Base-by-base conservation (phyloP, 2,797 vertebrate species). In the Alosa sapidissima region DNA sequence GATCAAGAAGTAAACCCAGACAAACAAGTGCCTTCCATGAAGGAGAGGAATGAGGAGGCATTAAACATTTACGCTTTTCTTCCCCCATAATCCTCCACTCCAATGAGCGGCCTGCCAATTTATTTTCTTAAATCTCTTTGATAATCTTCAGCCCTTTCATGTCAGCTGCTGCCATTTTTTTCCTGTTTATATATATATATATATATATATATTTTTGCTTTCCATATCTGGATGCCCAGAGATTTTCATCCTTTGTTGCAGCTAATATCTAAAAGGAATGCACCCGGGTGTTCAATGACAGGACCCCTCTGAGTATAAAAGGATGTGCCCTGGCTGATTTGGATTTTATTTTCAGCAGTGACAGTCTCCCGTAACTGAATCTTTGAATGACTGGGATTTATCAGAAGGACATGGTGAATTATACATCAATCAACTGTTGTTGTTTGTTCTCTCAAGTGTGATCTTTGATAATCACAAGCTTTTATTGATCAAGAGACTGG, bases 11-110 rank as follows among this genome's bases (percentile, higher is more conserved):
- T 86, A 68, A 90, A 91, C 41, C 86, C 82, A 89, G 87, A 89
- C 87, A 89, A 91, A 89, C 85, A 84, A 88, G 85, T 84, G 84
- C 87, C 87, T 87, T 91, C 88, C 84, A 87, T 87, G 85, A 86
- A 89, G 82, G 84, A 85, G 85, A 83, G 84, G 78, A 24, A 83
- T 47, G 36, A 52, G 24, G 58, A 83, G 36, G 88, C 89, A 93
- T 94, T 93, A 92, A 92, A 92, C 88, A 91, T 91, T 90, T 90
- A 91, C 33, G 58, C 81, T 90, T 90, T 92, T 89, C 89, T 90
- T 89, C 86, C 83, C 82, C 86, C 88, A 86, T 91, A 93, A 93
- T 93, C 90, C 90, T 68, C 84, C 62, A 81, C 82, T 87, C 84
- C 83, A 81, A 81, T 58, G 81, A 85, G 55, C 86, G 58, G 88